phyloP scores from a whole-genome alignment of 2,888 invertebrate genomes.

The Leptarthrus brevirostris region DNA sequence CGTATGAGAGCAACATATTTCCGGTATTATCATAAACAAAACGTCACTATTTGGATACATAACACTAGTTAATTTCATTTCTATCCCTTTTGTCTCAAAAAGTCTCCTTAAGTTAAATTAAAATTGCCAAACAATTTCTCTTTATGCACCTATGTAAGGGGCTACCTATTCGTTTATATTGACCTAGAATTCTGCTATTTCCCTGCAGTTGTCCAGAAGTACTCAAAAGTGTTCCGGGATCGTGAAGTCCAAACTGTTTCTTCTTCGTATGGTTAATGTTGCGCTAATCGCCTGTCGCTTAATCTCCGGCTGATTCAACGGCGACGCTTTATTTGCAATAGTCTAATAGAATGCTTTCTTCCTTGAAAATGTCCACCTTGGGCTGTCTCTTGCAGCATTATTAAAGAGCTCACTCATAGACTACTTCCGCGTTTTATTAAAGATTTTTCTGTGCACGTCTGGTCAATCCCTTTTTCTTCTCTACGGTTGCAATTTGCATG shows the following conservation, averaged over 20 bases:
- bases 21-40: too few relatives aligned
- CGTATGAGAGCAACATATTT: too few relatives aligned
- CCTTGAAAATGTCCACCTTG: conserved; percentile 1
- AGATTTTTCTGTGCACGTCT: conserved; percentile 11
- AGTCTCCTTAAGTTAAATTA: too few relatives aligned
- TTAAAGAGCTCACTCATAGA: conserved; percentile 11
- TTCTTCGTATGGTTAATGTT: background rate
- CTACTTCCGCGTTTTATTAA: conserved; percentile 38
- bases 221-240: background rate
- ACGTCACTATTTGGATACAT: too few relatives aligned
- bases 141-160: too few relatives aligned
- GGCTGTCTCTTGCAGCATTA: conserved; percentile 9
- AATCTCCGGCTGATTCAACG: conserved; percentile 5
- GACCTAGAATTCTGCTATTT: conserved; percentile 12
- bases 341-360: conserved; percentile 23
- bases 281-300: conserved; percentile 37
- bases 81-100: too few relatives aligned
- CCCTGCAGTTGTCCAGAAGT: conserved; percentile 23
- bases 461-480: conserved; percentile 3
- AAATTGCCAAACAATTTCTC: too few relatives aligned
- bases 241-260: conserved; percentile 20
- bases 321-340: conserved; percentile 7
- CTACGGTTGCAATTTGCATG: conserved; percentile 26
- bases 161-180: background rate
- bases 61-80: too few relatives aligned